Conservation (phyloP, 2,888 invertebrate species). For the Autographa gamma region DNA sequence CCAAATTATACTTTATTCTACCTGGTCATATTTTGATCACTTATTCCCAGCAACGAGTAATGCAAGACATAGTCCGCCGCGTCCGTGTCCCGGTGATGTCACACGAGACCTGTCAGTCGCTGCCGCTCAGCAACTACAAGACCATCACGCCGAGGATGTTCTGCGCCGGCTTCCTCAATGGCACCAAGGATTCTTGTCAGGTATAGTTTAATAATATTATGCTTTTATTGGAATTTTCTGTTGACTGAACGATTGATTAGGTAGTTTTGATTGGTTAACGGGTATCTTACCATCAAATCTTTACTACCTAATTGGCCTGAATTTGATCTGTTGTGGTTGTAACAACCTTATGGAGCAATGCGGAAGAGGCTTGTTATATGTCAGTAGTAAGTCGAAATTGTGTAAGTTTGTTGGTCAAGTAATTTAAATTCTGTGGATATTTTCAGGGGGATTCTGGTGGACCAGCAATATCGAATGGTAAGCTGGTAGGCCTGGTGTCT, state of each 20-base stretch:
- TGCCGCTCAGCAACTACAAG: slow-evolving; percentile 69
- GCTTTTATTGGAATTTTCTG: too few species aligned
- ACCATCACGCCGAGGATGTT: slow-evolving; percentile 80
- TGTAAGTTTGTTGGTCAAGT: background rate
- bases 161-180: slow-evolving; percentile 76
- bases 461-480: slow-evolving; percentile 82
- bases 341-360: too few species aligned
- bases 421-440: background rate
- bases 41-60: slow-evolving; percentile 67
- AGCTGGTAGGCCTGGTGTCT: slow-evolving; percentile 88
- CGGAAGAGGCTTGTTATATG: too few species aligned
- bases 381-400: too few species aligned
- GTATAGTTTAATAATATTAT: too few species aligned
- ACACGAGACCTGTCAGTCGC: slow-evolving; percentile 57
- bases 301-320: too few species aligned
- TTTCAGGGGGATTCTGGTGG: slow-evolving; percentile 89
- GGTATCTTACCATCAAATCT: too few species aligned
- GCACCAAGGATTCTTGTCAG: slow-evolving; percentile 82
- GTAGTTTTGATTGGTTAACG: too few species aligned
- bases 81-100: slow-evolving; percentile 75
- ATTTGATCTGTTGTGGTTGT: too few species aligned
- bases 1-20: too few species aligned
- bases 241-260: too few species aligned
- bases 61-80: slow-evolving; percentile 77
- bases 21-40: too few species aligned